Percentiles rank a stretch among this genome's conserved stretches.
phyloP scores from a whole-genome alignment of 1,140 invertebrate species.

The Trichoplusia ni region DNA sequence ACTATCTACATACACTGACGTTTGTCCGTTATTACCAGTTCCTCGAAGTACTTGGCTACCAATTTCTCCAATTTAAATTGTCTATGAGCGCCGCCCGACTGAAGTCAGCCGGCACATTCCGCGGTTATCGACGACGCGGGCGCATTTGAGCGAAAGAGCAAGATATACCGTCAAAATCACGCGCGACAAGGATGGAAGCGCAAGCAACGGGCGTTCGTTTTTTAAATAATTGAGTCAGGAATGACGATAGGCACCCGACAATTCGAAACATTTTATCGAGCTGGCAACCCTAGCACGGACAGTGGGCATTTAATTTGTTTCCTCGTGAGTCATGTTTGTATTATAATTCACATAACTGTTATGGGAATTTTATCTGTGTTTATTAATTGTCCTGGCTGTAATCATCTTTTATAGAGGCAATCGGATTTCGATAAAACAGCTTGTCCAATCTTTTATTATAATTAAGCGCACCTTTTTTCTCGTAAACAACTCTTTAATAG shows the following conservation, averaged over 20 bases:
- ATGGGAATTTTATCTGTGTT: conserved; percentile 44
- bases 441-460: no score
- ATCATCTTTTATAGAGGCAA: conserved; percentile 16
- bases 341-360: conserved; percentile 55
- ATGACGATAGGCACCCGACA: conserved; percentile 76
- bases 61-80: conserved; percentile 81
- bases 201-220: conserved; percentile 66
- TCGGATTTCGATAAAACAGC: not conserved
- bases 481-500: no score
- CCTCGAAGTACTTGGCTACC: conserved; percentile 66
- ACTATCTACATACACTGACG: conserved; percentile 46
- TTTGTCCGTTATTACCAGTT: conserved; percentile 72
- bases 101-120: conserved; percentile 80
- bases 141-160: conserved; percentile 65
- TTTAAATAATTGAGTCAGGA: conserved; percentile 79
- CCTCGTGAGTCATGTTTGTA: conserved; percentile 63
- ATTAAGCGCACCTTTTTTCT: no score
- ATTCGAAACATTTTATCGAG: conserved; percentile 76
- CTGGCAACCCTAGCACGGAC: conserved; percentile 71
- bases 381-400: conserved; percentile 37
- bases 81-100: conserved; percentile 78
- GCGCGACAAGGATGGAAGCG: conserved; percentile 61
- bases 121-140: conserved; percentile 70
- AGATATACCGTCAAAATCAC: conserved; percentile 54
- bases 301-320: conserved; percentile 75